Evolutionary conservation across 2,797 vertebrate species (phyloP).

Genomic region (Calcarius lapponicus): DNA sequence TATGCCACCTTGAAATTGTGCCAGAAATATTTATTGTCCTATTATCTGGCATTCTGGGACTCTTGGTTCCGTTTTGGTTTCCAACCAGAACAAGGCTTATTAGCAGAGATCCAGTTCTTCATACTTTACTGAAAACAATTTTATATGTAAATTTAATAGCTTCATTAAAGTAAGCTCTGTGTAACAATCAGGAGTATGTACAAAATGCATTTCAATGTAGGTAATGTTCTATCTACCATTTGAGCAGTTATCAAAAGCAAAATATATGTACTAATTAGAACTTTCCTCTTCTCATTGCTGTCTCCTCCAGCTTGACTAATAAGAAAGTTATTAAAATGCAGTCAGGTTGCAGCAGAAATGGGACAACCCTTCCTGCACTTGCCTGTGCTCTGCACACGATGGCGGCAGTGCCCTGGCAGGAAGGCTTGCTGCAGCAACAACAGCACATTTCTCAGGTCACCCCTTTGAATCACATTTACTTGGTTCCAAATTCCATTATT

Average conservation of each 20-base stretch:
- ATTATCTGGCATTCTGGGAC: constrained; percentile 73
- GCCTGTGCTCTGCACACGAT: neutral
- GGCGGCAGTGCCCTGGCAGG: neutral
- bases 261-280: constrained; percentile 63
- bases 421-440: neutral
- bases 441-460: neutral
- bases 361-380: neutral
- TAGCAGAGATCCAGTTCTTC: constrained; percentile 70
- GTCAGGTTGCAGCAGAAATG: constrained; percentile 3
- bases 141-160: constrained; percentile 66
- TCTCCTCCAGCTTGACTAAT: constrained; percentile 57
- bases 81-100: constrained; percentile 67
- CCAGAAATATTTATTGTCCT: constrained; percentile 81
- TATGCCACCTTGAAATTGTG: constrained; percentile 79
- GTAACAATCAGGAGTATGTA: constrained; percentile 36
- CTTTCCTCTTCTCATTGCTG: constrained; percentile 62
- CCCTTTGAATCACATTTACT: neutral
- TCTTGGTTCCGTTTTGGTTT: constrained; percentile 70
- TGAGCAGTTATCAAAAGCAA: constrained; percentile 51
- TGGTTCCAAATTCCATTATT: constrained; percentile 16
- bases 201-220: constrained; percentile 25
- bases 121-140: constrained; percentile 61
- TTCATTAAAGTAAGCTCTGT: constrained; percentile 51
- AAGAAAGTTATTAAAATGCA: constrained; percentile 15
- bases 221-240: constrained; percentile 37